Evolutionary conservation across 2,113 vertebrate genomes (phyloP).

Genomic region (Asarcornis scutulata): DNA sequence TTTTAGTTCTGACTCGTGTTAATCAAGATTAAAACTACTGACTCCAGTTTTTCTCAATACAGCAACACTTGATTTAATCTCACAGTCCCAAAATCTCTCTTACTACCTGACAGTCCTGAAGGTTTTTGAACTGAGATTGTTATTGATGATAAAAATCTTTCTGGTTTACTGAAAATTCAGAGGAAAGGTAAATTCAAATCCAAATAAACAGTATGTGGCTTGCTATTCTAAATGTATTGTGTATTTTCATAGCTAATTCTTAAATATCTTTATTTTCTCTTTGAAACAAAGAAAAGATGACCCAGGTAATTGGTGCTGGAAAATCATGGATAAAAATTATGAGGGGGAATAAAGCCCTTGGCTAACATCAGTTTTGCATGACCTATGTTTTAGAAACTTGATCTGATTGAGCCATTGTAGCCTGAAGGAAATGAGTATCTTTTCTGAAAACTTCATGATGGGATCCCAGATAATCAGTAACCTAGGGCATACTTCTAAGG

Average conservation of each 20-base stretch:
- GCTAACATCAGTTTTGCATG: not conserved
- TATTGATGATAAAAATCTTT: not conserved
- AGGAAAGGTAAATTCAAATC: not conserved
- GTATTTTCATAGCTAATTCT: not conserved
- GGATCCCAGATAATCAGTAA: conserved; percentile 22
- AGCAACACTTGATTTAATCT: not conserved
- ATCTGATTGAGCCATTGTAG: not conserved
- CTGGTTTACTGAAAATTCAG: not conserved
- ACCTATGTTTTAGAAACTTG: not conserved
- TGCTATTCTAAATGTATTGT: not conserved
- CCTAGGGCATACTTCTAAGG: not conserved
- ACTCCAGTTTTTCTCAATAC: not conserved
- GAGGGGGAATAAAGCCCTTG: not conserved
- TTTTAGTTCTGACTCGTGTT: not conserved
- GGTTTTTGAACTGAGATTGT: not conserved
- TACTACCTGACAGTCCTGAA: not conserved
- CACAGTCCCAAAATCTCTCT: not conserved
- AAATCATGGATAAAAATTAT: not conserved
- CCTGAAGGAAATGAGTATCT: conserved; percentile 16
- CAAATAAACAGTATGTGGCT: not conserved
- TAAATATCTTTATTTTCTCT: not conserved
- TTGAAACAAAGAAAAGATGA: not conserved
- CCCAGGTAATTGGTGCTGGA: not conserved
- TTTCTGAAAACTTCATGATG: conserved; percentile 18
- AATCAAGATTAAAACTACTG: not conserved